Evolutionary conservation across 1,140 invertebrate genomes (phyloP).

Genomic region (Euglossa dilemma): DNA sequence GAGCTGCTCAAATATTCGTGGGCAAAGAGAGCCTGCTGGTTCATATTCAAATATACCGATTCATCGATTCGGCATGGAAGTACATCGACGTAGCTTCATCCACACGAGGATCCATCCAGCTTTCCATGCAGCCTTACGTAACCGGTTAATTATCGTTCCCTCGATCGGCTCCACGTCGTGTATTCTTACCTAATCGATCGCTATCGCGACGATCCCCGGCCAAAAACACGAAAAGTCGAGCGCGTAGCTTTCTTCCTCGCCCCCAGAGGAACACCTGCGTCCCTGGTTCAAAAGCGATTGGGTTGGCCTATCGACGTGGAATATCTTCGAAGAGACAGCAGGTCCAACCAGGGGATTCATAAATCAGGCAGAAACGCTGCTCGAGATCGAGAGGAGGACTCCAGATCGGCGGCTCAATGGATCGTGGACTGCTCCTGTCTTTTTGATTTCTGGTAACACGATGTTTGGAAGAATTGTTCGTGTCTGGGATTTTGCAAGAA

Average conservation of each 20-base stretch:
- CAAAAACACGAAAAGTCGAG: slow-evolving; percentile 16
- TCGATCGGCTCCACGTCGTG: slow-evolving; percentile 43
- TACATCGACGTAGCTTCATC: neutral
- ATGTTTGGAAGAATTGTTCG: no score
- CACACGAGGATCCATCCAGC: slow-evolving; percentile 37
- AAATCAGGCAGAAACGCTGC: slow-evolving; percentile 43
- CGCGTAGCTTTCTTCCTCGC: slow-evolving; percentile 9
- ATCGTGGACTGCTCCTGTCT: neutral
- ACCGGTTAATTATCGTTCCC: slow-evolving; percentile 51
- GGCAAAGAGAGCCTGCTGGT: no score
- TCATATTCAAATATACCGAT: neutral
- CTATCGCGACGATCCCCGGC: slow-evolving; percentile 30
- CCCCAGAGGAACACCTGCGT: slow-evolving; percentile 19
- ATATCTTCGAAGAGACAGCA: slow-evolving; percentile 3
- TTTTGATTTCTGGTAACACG: neutral
- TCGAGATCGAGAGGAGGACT: slow-evolving; percentile 27
- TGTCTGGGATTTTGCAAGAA: no score
- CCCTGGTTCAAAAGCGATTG: neutral
- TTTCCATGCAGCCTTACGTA: slow-evolving; percentile 53
- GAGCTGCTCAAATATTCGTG: no score
- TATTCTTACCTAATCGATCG: slow-evolving; percentile 28
- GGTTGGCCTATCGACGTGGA: slow-evolving; percentile 18
- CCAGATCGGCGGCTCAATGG: slow-evolving; percentile 25
- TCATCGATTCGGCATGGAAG: neutral
- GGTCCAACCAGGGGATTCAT: slow-evolving; percentile 26